phyloP scores from a whole-genome alignment of 1,140 invertebrate genomes.

The Kradibia gibbosae region DNA sequence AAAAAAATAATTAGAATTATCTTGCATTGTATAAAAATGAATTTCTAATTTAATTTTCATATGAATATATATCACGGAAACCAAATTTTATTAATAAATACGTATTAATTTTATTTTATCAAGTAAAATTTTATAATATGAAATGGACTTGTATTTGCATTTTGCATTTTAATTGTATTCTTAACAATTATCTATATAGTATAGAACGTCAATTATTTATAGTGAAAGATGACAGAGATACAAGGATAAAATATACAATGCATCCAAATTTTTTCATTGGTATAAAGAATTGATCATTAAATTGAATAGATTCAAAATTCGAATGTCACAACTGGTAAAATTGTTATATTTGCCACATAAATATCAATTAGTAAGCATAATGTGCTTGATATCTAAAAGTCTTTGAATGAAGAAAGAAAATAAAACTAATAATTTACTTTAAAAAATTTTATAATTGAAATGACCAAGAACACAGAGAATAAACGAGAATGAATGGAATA shows the following conservation, averaged over 20 bases:
- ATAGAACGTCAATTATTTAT: background rate
- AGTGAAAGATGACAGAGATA: background rate
- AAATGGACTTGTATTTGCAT: background rate
- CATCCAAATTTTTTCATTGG: background rate
- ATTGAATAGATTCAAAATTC: conserved; percentile 9
- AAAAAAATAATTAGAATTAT: too few species aligned
- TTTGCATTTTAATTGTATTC: background rate
- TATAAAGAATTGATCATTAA: conserved; percentile 32
- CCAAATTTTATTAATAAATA: too few species aligned
- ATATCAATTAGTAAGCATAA: conserved; percentile 49
- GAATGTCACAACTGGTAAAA: background rate
- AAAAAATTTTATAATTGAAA: background rate
- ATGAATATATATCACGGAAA: too few species aligned
- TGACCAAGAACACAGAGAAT: background rate
- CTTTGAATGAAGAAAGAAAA: conserved; percentile 17
- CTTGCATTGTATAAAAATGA: too few species aligned
- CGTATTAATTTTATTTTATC: too few species aligned
- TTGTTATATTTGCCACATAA: conserved; percentile 32
- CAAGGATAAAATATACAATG: background rate
- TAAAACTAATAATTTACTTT: background rate
- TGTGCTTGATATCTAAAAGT: conserved; percentile 5
- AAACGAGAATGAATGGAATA: background rate
- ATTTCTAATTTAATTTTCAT: too few species aligned
- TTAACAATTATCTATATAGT: background rate
- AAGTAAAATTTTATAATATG: background rate